Base-by-base conservation (phyloP, 2,113 vertebrate species). In the Balaeniceps rex region DNA sequence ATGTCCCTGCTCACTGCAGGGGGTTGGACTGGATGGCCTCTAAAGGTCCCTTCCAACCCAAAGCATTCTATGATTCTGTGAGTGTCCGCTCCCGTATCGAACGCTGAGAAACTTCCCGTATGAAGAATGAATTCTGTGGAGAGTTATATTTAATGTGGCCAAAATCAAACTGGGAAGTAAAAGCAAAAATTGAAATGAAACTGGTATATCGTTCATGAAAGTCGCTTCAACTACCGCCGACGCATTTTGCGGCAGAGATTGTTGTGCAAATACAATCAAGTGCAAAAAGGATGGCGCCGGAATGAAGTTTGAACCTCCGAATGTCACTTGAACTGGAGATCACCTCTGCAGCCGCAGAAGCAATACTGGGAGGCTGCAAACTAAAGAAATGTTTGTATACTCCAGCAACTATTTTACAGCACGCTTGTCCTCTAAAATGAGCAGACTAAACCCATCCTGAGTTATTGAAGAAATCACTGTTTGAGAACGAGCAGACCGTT, bases 141-240 rank as follows among this genome's bases (percentile, higher is more conserved):
- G 60, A 25, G 15, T 29, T 68, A 2, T 10, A 5, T 47, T 90
- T 38, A 47, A 19, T 7, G 14, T 28, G 57, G n/a, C n/a, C 74
- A 29, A 79, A 78, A 38, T 12, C 52, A 33, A 31, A 76, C 10
- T 3, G 29, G 25, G 24, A 85, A 79, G 55, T 3, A 26, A 68
- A 36, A 68, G 29, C 17, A 38, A 52, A 74, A 70, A n/a, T 2
- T 5, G 46, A 75, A 70, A 58, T 14, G 28, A 29, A 90, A 13
- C 9, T 3, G 2, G 5, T 22, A 4, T 31, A 12, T 36, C 9
- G 5, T 19, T 63, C 24, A 3, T 8, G 40, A 14, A 76, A 71
- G 23, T 36, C 6, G 0, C 79, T 72, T 55, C 11, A 19, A 0
- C 47, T 19, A 7, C 51, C 4, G 2, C 17, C 5, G 3, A 4